Evolutionary conservation across 2,113 vertebrate genomes (phyloP).

Genomic region (Theropithecus gelada): DNA sequence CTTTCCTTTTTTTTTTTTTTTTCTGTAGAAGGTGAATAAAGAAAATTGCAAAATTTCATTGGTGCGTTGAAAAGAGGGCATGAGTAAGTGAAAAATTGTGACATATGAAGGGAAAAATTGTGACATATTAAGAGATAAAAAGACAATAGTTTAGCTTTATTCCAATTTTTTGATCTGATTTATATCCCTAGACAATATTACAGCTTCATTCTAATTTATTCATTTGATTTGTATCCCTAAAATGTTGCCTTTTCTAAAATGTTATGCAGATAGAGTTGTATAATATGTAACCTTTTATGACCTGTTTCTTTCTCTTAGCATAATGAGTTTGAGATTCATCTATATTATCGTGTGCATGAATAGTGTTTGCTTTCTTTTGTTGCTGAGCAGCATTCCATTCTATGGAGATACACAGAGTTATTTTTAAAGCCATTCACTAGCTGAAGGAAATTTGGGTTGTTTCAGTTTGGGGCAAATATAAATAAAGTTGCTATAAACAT

Average conservation of each 20-base stretch:
- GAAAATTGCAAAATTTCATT: constrained; percentile 19
- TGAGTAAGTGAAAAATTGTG: not conserved
- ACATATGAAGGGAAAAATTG: not conserved
- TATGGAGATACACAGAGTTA: not conserved
- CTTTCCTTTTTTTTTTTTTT: too few relatives aligned
- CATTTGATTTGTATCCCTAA: not conserved
- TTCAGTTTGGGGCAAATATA: not conserved
- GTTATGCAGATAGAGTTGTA: not conserved
- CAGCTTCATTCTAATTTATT: not conserved
- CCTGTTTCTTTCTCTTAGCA: not conserved
- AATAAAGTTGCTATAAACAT: not conserved
- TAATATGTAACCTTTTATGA: not conserved
- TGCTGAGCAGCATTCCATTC: not conserved
- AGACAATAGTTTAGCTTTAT: too few relatives aligned
- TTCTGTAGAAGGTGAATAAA: not conserved
- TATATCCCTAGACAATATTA: too few relatives aligned
- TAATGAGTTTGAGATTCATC: not conserved
- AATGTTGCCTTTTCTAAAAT: not conserved
- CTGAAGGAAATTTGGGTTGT: not conserved
- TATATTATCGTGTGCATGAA: not conserved
- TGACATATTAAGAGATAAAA: too few relatives aligned
- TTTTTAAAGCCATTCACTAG: not conserved
- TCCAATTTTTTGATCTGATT: too few relatives aligned
- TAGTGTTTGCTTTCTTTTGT: not conserved
- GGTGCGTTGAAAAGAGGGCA: not conserved